Base-by-base conservation (phyloP, 2,888 invertebrate species). In the Xestia sexstrigata region DNA sequence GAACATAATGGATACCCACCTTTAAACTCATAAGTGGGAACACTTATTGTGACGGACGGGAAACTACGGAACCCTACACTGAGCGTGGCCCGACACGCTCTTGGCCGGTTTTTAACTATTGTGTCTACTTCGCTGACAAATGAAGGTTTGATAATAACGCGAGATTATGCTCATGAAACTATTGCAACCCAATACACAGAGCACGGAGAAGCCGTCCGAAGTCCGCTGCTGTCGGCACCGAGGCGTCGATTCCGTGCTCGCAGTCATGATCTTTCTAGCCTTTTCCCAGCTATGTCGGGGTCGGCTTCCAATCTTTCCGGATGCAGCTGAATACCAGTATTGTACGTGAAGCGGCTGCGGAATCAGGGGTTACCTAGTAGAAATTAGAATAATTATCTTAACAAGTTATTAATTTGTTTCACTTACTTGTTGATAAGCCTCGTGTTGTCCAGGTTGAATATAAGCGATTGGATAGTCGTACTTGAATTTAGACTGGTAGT, bases 391-490 rank as follows among this genome's bases (percentile, higher is more conserved):
- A 49, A 49, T 20, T 17, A 60, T 9, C 1, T 9, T 11, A 30
- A 60, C 11, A 49, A 76, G 15, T 42, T 15, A 4, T 49, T 4
- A 35, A 17, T 20, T n/a, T 20, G 42, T 42, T 20, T 65, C 13
- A 83, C 90, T 82, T 87, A 95, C 96, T 87, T 92, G 92, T 88
- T 96, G 96, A 85, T 93, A 94, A 23, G 93, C 95, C 87, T 95
- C 95, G 39, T 88, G 92, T 87, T 95, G 95, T 13, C 96, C 95
- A 2, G 95, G 94, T 71, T 90, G 87, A 42, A 96, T 91, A 77
- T 94, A 95, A 26, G 90, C 92, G 1, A 90, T 76, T 2, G 95
- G 95, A 79, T 96, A 96, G 75, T 93, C 90, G 65, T 93, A 90
- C 79, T 90, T 93, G 76, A 82, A 95, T 45, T 87, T 89, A 0